Evolutionary conservation across 2,113 vertebrate species (phyloP), one percentile per base, ranked within the genome.

Genomic region (Sakesphorus luctuosus): DNA sequence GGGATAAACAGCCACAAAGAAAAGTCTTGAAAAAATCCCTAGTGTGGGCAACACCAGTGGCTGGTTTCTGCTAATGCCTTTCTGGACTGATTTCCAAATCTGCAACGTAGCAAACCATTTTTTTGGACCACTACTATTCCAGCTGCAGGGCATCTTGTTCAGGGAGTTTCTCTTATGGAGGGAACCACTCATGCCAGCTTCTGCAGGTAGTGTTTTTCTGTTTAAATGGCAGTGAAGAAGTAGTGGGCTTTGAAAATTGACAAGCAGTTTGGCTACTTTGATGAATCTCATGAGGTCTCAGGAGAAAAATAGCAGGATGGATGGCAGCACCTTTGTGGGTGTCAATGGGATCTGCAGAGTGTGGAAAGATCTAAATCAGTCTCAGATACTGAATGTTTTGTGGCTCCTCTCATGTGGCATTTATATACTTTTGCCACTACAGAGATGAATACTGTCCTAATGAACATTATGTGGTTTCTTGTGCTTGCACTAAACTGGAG

Each of bases 401-500:
- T 72, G 35, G 21, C 18, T 87, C 43, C 36, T 47, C 28, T 91
- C 28, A 11, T 44, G 31, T 49, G 62, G 31, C 33, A 66, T 82
- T 90, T 82, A 43, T 68, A 11, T 40, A 50, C 35, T 76, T 82
- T 36, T 71, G 49, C n/a, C 43, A 38, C 76, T 55, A 23, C 4
- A 20, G 63, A 76, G 46, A 66, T 47, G 13, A 50, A 58, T 72
- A 19, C 47, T 50, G 46, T 71, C 46, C 71, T 73, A 28, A 46
- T 74, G 66, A 84, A 49, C 29, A 28, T 58, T 18, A 7, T 19
- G 28, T 56, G 17, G 18, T 50, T 55, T 65, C 68, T 87, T 74
- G 20, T 77, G 33, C 85, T 91, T 55, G 79, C 33, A 36, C 62
- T 90, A 44, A 87, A 84, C 55, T 33, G 35, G 33, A 96, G 79